Conservation (phyloP, 2,113 vertebrate species). For the Vicugna pacos region DNA sequence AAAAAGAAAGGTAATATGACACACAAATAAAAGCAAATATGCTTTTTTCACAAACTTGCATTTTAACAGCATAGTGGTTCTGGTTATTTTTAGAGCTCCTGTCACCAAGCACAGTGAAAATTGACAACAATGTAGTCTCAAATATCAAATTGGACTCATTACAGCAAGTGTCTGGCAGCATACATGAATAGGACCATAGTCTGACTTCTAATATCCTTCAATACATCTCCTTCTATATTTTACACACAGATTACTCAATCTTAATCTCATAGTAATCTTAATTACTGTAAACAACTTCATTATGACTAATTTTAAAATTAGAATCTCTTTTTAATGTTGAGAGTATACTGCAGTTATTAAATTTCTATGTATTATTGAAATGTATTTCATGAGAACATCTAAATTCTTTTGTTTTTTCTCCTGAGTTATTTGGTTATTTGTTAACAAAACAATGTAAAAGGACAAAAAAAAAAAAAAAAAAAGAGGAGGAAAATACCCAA, state of each 20-base stretch:
- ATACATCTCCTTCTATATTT: not conserved
- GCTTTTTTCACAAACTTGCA: not conserved
- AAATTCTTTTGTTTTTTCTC: conserved; percentile 18
- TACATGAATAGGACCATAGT: not conserved
- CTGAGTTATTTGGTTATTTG: conserved; percentile 49
- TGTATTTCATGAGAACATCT: not conserved
- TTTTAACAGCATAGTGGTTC: not conserved
- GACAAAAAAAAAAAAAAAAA: not conserved
- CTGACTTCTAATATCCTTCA: not conserved
- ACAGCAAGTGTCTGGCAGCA: not conserved
- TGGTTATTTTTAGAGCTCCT: not conserved
- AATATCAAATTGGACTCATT: not conserved
- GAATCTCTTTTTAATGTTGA: not conserved
- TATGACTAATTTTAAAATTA: not conserved
- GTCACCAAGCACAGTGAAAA: not conserved
- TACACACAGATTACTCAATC: not conserved
- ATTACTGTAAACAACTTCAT: not conserved
- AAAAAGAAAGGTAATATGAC: not conserved
- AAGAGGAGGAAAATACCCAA: not conserved
- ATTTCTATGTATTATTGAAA: not conserved
- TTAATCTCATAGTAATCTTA: not conserved
- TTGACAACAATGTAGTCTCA: not conserved
- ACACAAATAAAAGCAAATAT: not conserved
- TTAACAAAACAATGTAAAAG: conserved; percentile 29
- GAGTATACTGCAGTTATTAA: not conserved